Evolutionary conservation across 2,888 invertebrate species (phyloP), one percentile per base, ranked within the genome.

Genomic region (Amblyjoppa proteus): DNA sequence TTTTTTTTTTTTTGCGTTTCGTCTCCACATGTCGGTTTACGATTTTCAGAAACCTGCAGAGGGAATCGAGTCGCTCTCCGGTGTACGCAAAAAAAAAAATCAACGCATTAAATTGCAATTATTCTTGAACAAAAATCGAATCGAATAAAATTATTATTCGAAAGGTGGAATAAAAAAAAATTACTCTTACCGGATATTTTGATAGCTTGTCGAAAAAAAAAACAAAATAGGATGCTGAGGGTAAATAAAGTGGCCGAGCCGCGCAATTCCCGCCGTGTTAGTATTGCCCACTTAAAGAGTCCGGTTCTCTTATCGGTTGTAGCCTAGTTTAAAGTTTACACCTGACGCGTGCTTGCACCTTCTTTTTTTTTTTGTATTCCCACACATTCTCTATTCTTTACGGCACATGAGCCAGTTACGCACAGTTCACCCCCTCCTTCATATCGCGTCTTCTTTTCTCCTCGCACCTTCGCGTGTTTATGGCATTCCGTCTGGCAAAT

Each of bases 251-350:
- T 77, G 68, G 51, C 58, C 69, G 68, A 51, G 58, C 51, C 41
- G 31, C 31, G 74, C 45, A 31, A 64, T 69, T 31, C 2, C n/a
- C 64, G 31, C 56, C 0, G 41, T 77, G 74, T 73, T 66, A 45
- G 53, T 56, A 53, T 25, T 9, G 53, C 25, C 16, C 28, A 74
- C 64, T 79, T n/a, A 51, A 70, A 64, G 73, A 45, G 25, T 64
- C 34, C 58, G 76, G 51, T 79, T 66, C 75, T 75, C 71, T 85
- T 85, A 85, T 85, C 85, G 85, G 80, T 85, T 80, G 80, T 74
- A 81, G 80, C 85, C 85, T 74, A 85, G 69, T 85, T 85, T 61
- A 41, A 41, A 76, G 71, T 69, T 64, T 77, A 83, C 85, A 82
- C 73, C 80, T 81, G 83, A 80, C 51, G 76, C 68, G 51, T 51